A percentile compares a stretch with the other conserved stretches of the same genome.
Evolutionary conservation across 2,888 invertebrate species (phyloP).

Genomic region (Ochropleura plecta): DNA sequence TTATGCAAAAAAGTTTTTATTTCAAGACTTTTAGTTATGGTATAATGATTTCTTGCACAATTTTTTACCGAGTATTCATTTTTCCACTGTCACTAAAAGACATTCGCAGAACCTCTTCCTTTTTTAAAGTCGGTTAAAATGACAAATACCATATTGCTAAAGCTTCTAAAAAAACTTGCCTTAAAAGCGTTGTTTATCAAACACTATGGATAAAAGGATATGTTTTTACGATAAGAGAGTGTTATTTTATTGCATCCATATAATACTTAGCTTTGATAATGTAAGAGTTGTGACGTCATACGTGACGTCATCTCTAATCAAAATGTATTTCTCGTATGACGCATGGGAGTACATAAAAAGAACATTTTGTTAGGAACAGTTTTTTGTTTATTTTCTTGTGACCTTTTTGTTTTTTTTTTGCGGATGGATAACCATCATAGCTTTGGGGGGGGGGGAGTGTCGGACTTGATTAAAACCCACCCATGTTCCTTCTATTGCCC

Average conservation of each 20-base stretch:
- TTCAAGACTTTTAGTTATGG: too few species aligned
- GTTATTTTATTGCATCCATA: constrained; percentile 52
- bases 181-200: constrained; percentile 43
- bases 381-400: constrained; percentile 4
- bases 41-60: too few species aligned
- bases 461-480: too few species aligned
- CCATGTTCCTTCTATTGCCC: too few species aligned
- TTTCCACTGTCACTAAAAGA: too few species aligned
- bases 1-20: too few species aligned
- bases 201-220: constrained; percentile 49
- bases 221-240: constrained; percentile 44
- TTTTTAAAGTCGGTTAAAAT: neutral
- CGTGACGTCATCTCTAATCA: constrained; percentile 55
- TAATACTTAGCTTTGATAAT: constrained; percentile 52
- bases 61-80: too few species aligned
- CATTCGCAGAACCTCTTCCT: too few species aligned
- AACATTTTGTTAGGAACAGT: constrained; percentile 4
- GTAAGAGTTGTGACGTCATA: constrained; percentile 42
- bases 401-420: neutral
- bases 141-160: neutral
- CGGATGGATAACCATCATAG: too few species aligned
- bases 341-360: constrained; percentile 42
- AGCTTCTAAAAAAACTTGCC: neutral
- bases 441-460: too few species aligned
- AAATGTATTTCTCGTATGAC: constrained; percentile 40